Base-by-base conservation (phyloP, 92 coral and sea anemone genomes). In the Palythoa heliodiscus region DNA sequence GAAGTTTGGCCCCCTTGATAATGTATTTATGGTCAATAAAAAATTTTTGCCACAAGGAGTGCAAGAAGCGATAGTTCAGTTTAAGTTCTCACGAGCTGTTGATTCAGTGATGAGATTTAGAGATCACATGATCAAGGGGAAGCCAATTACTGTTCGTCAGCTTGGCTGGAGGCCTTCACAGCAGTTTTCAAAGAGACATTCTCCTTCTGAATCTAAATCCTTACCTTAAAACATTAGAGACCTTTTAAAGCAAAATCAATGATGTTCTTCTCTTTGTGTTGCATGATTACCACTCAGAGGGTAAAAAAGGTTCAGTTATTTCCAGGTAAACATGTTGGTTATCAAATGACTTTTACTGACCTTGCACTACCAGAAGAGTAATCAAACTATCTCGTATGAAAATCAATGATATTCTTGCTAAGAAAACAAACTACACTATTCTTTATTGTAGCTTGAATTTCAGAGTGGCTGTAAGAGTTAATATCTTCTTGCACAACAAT, bases 111-210 rank as follows among this genome's bases (percentile, higher is more conserved):
- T 80, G 73, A 25, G 7, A 13, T 80, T 39, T 35, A 80, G 47
- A 68, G 75, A 80, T 47, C 84, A 80, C 43, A 22, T 66, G 73
- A 22, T 80, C 55, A 53, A 64, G 66, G 84, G 84, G 39, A 74
- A 80, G 60, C 74, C 84, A 47, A 64, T 80, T 16, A 80, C 70
- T 16, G 60, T 80, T 64, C 84, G 84, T 11, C 63, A 66, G 70
- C 84, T 80, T 67, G 84, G 84, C 74, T 80, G 84, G 84, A 80
- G 84, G 73, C 84, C 84, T 40, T 37, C 39, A 43, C 73, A 66
- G 37, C 40, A 0, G 8, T 66, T n/a, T 80, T 52, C 25, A 64
- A 64, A 80, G 63, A 80, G 47, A 43, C 57, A 24, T 39, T 63
- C 47, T 61, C 52, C 53, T 23, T 20, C 23, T n/a, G 38, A 40